A percentile compares a stretch with the other conserved stretches of the same genome.
phyloP scores from a whole-genome alignment of 2,113 vertebrate genomes.

The Chlamydotis undulata region DNA sequence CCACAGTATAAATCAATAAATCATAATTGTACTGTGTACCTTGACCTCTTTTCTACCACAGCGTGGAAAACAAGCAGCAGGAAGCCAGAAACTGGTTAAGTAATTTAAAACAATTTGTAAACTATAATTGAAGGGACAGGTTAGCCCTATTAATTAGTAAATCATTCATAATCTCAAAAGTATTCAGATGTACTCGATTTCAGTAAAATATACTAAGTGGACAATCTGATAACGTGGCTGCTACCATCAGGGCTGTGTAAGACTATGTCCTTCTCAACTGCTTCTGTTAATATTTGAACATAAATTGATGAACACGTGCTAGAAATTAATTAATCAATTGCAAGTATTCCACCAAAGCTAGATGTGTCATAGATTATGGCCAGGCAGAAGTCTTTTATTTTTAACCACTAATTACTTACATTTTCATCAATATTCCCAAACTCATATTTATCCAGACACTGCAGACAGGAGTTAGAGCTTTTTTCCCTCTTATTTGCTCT shows the following conservation, averaged over 20 bases:
- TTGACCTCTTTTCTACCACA: slow-evolving; percentile 10
- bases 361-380: not conserved
- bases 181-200: not conserved
- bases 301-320: not conserved
- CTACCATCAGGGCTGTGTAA: not conserved
- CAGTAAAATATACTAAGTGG: not conserved
- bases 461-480: fast-evolving
- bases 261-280: not conserved
- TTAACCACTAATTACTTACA: not conserved
- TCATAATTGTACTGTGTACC: not conserved
- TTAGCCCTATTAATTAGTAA: slow-evolving; percentile 19
- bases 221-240: not conserved
- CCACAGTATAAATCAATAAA: slow-evolving; percentile 40
- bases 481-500: not conserved
- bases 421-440: not conserved
- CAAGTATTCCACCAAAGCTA: not conserved
- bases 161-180: not conserved
- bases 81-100: not conserved
- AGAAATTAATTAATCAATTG: not conserved
- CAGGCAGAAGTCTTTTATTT: not conserved
- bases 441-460: not conserved
- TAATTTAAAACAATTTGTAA: not conserved
- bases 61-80: not conserved
- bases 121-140: not conserved
- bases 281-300: not conserved